A percentile compares a stretch with the other conserved stretches of the same genome.
phyloP scores from a whole-genome alignment of 2,113 vertebrate species.

The Sapayoa aenigma region DNA sequence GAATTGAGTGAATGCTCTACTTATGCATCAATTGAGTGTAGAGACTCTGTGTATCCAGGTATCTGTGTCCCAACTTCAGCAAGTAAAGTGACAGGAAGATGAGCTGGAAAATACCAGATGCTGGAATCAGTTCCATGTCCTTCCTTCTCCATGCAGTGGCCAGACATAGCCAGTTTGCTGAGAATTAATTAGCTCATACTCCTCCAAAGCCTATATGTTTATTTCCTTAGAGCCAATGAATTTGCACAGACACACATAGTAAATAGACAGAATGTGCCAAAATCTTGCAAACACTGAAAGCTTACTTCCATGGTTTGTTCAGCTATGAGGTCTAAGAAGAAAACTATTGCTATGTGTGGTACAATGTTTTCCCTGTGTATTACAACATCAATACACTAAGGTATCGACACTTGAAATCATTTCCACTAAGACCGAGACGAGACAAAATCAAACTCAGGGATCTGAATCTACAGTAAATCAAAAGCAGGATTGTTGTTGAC shows the following conservation, averaged over 20 bases:
- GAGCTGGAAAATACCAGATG: background rate
- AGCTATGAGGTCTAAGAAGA: background rate
- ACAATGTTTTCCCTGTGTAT: background rate
- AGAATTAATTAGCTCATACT: background rate
- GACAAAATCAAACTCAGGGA: background rate
- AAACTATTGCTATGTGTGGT: background rate
- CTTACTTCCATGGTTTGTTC: background rate
- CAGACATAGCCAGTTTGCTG: background rate
- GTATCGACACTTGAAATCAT: background rate
- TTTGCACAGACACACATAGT: background rate
- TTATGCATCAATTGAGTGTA: rapidly evolving
- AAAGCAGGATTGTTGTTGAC: background rate
- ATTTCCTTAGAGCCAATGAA: background rate
- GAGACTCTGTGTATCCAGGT: background rate
- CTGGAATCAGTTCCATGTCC: background rate
- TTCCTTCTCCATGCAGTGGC: background rate
- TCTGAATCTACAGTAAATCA: background rate
- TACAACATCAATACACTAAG: background rate
- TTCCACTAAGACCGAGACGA: background rate
- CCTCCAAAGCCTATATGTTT: background rate
- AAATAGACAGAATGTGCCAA: background rate
- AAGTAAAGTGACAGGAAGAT: background rate
- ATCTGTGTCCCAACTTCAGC: background rate
- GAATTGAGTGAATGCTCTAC: background rate
- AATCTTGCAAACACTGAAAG: background rate